Percentiles rank a stretch among this genome's conserved stretches.
Evolutionary conservation across 1,140 invertebrate genomes (phyloP).

Genomic region (Bombus sylvicola): DNA sequence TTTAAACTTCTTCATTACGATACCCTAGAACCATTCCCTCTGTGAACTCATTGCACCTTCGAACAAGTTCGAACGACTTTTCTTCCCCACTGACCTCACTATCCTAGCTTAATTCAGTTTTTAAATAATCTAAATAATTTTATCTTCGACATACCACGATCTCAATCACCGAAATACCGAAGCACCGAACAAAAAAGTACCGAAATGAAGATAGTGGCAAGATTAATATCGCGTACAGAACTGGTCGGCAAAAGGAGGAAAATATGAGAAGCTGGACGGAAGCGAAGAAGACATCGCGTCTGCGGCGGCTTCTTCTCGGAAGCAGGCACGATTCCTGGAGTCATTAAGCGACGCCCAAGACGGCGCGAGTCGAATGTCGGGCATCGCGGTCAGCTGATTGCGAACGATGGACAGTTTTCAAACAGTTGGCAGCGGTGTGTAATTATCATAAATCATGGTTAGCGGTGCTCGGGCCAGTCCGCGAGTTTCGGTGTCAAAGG

Average conservation of each 20-base stretch:
- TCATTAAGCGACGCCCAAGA: conserved; percentile 64
- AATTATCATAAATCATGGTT: conserved; percentile 77
- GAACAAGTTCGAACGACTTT: background rate
- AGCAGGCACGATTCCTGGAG: conserved; percentile 68
- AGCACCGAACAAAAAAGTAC: background rate
- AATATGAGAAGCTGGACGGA: background rate
- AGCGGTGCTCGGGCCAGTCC: background rate
- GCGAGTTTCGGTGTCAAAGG: conserved; percentile 49
- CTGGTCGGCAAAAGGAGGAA: background rate
- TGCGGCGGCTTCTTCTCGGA: conserved; percentile 16
- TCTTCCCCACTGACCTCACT: background rate
- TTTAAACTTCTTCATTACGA: background rate
- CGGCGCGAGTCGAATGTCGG: conserved; percentile 20
- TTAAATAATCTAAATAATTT: background rate
- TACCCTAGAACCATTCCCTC: background rate
- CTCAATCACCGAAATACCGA: too few relatives aligned
- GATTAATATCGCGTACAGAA: background rate
- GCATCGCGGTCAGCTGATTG: conserved; percentile 72
- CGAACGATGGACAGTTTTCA: conserved; percentile 74
- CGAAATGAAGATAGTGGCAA: background rate
- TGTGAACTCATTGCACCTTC: background rate
- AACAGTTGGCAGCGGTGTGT: conserved; percentile 70
- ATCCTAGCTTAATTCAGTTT: background rate
- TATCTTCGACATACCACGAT: too few relatives aligned
- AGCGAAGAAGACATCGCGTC: conserved; percentile 40